A percentile compares a stretch with the other conserved stretches of the same genome.
phyloP scores from a whole-genome alignment of 2,888 invertebrate genomes.

The Tetranychus truncatus region DNA sequence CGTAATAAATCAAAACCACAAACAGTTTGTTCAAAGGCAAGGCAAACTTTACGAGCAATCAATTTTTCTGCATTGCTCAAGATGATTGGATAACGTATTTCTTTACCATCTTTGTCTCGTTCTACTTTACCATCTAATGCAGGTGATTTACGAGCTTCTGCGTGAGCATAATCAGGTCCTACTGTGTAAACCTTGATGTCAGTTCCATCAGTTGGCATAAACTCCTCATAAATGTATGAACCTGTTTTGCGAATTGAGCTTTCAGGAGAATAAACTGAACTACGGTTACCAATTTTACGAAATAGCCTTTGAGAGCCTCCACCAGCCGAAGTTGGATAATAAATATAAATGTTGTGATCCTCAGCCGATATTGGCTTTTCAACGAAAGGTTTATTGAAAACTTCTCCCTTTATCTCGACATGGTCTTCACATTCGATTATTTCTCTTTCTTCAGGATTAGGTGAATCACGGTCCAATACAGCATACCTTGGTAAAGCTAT shows the following conservation, averaged over 20 bases:
- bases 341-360: conserved; percentile 98
- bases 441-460: conserved; percentile 76
- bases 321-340: conserved; percentile 86
- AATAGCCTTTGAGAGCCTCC: conserved; percentile 94
- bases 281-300: conserved; percentile 93
- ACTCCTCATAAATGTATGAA: conserved; percentile 98
- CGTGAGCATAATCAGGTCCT: conserved; percentile 97
- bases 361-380: conserved; percentile 98
- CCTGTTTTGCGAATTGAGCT: conserved; percentile 88
- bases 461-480: conserved; percentile 73
- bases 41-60: conserved; percentile 88
- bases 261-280: conserved; percentile 94
- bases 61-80: conserved; percentile 89
- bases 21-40: conserved; percentile 92
- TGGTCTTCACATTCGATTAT: conserved; percentile 88
- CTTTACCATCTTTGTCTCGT: conserved; percentile 82
- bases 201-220: conserved; percentile 97
- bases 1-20: conserved; percentile 93
- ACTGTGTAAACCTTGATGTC: conserved; percentile 72
- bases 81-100: conserved; percentile 95
- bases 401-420: conserved; percentile 84
- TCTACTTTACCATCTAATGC: conserved; percentile 97
- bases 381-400: conserved; percentile 94
- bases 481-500: conserved; percentile 96
- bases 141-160: conserved; percentile 94